Evolutionary conservation across 2,113 vertebrate genomes (phyloP).

Genomic region (Hirundichthys speculiger): DNA sequence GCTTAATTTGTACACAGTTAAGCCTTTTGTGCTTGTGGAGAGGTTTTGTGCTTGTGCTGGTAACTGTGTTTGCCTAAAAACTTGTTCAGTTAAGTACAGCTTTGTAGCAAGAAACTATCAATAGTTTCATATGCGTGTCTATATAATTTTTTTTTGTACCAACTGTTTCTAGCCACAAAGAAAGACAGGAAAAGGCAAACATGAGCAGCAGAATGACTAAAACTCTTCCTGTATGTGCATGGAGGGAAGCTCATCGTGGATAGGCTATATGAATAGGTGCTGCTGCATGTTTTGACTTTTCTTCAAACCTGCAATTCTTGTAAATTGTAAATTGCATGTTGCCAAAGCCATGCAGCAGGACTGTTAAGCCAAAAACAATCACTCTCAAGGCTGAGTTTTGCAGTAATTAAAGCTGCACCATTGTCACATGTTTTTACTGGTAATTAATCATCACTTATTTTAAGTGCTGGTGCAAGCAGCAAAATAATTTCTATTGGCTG

Average conservation of each 20-base stretch:
- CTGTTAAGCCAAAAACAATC: not conserved
- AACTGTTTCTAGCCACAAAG: not conserved
- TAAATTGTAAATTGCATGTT: conserved; percentile 21
- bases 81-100: not conserved
- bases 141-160: not conserved
- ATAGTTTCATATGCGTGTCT: not conserved
- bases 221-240: conserved; percentile 38
- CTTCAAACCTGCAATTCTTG: conserved; percentile 12
- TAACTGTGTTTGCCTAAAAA: not conserved
- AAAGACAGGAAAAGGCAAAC: conserved; percentile 45
- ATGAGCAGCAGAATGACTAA: conserved; percentile 37
- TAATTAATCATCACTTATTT: not conserved
- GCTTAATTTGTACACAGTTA: conserved; percentile 22
- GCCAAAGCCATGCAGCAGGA: conserved; percentile 1
- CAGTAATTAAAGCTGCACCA: conserved; percentile 8
- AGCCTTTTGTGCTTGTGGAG: not conserved
- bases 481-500: not conserved
- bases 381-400: conserved; percentile 2
- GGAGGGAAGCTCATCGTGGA: conserved; percentile 5
- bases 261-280: not conserved
- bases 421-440: not conserved
- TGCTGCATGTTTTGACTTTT: not conserved
- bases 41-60: not conserved
- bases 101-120: not conserved
- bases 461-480: not conserved